Evolutionary conservation across 2,888 invertebrate species (phyloP).

Genomic region (Leptura quadrifasciata): DNA sequence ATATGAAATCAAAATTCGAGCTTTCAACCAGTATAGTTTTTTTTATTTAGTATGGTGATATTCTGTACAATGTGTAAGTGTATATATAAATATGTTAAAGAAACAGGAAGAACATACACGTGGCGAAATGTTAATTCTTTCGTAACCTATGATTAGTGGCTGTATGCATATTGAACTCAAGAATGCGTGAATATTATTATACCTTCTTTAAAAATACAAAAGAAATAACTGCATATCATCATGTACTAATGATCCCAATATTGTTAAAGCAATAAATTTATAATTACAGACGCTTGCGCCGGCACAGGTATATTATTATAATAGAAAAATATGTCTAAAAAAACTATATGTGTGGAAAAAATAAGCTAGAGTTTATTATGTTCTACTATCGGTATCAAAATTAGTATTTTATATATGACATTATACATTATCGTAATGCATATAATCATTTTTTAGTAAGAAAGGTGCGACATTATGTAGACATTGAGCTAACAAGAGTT

Average conservation of each 20-base stretch:
- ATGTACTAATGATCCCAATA: conserved; percentile 55
- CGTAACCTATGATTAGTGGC: conserved; percentile 53
- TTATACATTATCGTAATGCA: not conserved
- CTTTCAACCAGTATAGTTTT: no score
- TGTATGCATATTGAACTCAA: conserved; percentile 50
- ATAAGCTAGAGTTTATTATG: not conserved
- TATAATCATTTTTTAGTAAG: not conserved
- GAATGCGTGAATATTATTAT: conserved; percentile 51
- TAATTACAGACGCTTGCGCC: conserved; percentile 54
- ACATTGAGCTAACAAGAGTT: not conserved
- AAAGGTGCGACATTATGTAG: not conserved
- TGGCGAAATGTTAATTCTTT: conserved; percentile 39
- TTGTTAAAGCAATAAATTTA: conserved; percentile 57
- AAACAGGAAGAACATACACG: no score
- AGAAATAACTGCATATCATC: conserved; percentile 53
- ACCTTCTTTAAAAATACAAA: conserved; percentile 53
- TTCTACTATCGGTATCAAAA: not conserved
- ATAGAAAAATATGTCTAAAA: conserved; percentile 19
- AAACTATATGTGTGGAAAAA: conserved; percentile 15
- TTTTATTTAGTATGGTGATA: no score
- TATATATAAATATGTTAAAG: no score
- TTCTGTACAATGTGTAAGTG: no score
- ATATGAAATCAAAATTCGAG: no score
- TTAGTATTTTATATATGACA: not conserved
- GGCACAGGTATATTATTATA: conserved; percentile 49